Evolutionary conservation across 2,888 invertebrate species (phyloP).

Genomic region (Branchipolynoe longqiensis): DNA sequence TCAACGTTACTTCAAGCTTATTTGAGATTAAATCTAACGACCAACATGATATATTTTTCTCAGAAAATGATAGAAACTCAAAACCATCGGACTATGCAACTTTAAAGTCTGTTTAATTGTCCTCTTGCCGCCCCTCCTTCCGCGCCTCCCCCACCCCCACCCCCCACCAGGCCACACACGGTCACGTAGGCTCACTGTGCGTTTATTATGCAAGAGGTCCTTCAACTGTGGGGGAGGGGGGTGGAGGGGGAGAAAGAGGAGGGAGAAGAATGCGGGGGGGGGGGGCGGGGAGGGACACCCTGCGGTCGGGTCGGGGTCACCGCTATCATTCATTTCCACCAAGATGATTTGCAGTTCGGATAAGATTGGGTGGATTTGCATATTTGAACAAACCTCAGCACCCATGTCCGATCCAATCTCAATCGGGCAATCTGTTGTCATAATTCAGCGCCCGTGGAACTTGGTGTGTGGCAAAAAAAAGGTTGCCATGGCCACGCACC

Average conservation of each 20-base stretch:
- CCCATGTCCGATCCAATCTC: slow-evolving; percentile 38
- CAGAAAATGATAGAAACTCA: too few species aligned
- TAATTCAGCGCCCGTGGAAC: slow-evolving; percentile 46
- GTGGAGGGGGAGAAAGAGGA: too few species aligned
- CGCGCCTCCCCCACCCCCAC: too few species aligned
- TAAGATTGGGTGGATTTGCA: slow-evolving; percentile 55
- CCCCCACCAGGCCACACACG: too few species aligned
- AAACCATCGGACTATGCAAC: too few species aligned
- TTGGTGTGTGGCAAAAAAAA: slow-evolving; percentile 36
- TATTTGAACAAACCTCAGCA: slow-evolving; percentile 52
- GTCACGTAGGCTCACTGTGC: slow-evolving; percentile 17
- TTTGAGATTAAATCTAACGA: too few species aligned
- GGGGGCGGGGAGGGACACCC: background rate
- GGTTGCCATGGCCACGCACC: slow-evolving; percentile 47
- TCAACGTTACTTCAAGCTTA: too few species aligned
- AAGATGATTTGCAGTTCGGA: slow-evolving; percentile 48
- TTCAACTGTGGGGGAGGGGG: too few species aligned
- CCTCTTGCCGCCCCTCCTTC: too few species aligned
- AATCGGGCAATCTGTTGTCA: slow-evolving; percentile 52
- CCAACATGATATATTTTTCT: too few species aligned
- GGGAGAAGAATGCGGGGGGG: too few species aligned
- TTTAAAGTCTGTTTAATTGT: too few species aligned
- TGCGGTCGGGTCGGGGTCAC: background rate
- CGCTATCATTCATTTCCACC: slow-evolving; percentile 52
- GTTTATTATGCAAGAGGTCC: slow-evolving; percentile 30